phyloP scores from a whole-genome alignment of 2,888 invertebrate species.

The Drosophila nigricruria region DNA sequence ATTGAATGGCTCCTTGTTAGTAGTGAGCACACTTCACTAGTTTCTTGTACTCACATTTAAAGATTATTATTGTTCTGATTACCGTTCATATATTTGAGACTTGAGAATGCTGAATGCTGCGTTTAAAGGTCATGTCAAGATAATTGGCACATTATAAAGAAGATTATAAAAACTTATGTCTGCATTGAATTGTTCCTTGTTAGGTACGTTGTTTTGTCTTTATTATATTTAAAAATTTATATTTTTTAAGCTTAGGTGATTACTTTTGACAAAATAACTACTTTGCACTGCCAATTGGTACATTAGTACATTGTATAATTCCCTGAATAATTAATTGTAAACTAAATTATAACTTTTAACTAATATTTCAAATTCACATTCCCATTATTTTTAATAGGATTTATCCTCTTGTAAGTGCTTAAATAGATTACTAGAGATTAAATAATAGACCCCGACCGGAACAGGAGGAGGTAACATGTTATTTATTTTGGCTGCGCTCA shows the following conservation, averaged over 20 bases:
- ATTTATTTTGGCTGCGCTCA: slow-evolving; percentile 16
- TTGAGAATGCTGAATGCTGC: too few species aligned
- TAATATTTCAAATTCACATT: neutral
- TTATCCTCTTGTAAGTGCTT: neutral
- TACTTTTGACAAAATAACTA: too few species aligned
- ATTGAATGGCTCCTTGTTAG: too few species aligned
- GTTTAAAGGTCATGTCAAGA: neutral
- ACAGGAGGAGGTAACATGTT: neutral
- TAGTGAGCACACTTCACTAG: too few species aligned
- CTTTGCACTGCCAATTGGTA: neutral
- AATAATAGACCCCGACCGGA: neutral
- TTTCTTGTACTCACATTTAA: too few species aligned
- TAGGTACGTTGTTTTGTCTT: too few species aligned
- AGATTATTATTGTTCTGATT: too few species aligned
- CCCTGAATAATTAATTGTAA: neutral
- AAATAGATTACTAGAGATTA: slow-evolving; percentile 13
- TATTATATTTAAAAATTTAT: too few species aligned
- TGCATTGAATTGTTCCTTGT: too few species aligned
- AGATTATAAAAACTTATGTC: neutral
- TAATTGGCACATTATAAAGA: neutral
- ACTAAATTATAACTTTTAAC: neutral
- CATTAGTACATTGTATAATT: neutral
- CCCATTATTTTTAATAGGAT: neutral
- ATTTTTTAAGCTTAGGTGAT: too few species aligned
- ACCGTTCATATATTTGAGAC: too few species aligned